Conservation (phyloP, 2,888 invertebrate species). For the Syritta pipiens region DNA sequence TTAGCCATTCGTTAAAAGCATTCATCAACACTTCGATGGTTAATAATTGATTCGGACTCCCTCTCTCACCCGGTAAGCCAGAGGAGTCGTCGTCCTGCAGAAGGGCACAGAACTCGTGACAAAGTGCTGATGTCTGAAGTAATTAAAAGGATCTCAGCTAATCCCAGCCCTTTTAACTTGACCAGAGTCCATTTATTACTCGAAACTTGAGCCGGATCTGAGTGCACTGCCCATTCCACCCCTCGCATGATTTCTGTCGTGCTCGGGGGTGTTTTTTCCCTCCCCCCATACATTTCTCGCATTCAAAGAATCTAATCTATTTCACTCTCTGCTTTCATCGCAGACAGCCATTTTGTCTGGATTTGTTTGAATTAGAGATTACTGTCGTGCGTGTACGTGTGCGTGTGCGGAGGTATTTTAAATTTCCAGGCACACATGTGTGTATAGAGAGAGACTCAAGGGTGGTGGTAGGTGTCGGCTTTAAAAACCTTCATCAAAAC, state of each 20-base stretch:
- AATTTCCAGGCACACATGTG: constrained; percentile 24
- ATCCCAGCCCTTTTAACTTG: constrained; percentile 73
- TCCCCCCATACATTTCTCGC: neutral
- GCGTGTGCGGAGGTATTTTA: constrained; percentile 44
- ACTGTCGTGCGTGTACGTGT: neutral
- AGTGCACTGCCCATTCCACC: constrained; percentile 56
- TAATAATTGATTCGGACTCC: constrained; percentile 36
- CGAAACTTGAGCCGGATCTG: constrained; percentile 48
- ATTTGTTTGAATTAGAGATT: constrained; percentile 53
- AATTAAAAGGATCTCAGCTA: constrained; percentile 78
- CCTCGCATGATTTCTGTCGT: constrained; percentile 43
- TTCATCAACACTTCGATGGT: constrained; percentile 42
- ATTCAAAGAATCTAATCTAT: constrained; percentile 10
- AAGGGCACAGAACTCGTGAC: constrained; percentile 60
- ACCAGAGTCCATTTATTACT: constrained; percentile 78
- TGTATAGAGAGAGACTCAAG: constrained; percentile 3
- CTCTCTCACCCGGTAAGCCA: constrained; percentile 19
- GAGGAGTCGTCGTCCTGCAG: neutral
- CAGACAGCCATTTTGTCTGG: constrained; percentile 61
- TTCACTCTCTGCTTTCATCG: constrained; percentile 17
- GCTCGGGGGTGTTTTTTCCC: constrained; percentile 23
- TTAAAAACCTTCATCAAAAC: constrained; percentile 76
- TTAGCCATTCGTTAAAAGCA: constrained; percentile 26
- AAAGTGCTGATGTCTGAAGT: constrained; percentile 77
- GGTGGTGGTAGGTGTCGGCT: constrained; percentile 64